phyloP scores from a whole-genome alignment of 2,113 vertebrate genomes.

The Nerophis ophidion region DNA sequence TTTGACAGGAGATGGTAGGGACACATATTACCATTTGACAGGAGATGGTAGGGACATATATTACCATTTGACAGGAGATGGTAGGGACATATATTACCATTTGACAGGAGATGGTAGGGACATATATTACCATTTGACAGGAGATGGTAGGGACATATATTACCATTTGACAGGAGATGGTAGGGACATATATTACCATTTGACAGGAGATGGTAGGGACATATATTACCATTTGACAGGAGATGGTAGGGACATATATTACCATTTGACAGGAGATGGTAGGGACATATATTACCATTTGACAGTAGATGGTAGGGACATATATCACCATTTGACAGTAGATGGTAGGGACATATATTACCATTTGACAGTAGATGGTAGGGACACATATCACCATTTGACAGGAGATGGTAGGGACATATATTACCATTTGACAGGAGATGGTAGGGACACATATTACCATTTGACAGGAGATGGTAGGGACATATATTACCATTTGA shows the following conservation, averaged over 20 bases:
- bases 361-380: too few relatives aligned
- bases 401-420: constrained; percentile 78
- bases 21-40: constrained; percentile 87
- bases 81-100: constrained; percentile 91
- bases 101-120: constrained; percentile 89
- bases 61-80: too few relatives aligned
- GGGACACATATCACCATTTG: constrained; percentile 82
- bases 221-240: too few relatives aligned
- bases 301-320: too few relatives aligned
- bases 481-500: constrained; percentile 83
- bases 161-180: too few relatives aligned
- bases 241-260: constrained; percentile 32
- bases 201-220: constrained; percentile 91
- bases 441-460: constrained; percentile 88
- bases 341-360: constrained; percentile 86
- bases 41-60: constrained; percentile 87
- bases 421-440: constrained; percentile 93
- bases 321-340: constrained; percentile 92
- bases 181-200: too few relatives aligned
- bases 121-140: constrained; percentile 36
- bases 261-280: constrained; percentile 96
- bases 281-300: constrained; percentile 90
- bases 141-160: too few relatives aligned
- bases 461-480: too few relatives aligned
- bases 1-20: too few relatives aligned